Conservation (phyloP, 2,113 vertebrate species). For the Passerina amoena region DNA sequence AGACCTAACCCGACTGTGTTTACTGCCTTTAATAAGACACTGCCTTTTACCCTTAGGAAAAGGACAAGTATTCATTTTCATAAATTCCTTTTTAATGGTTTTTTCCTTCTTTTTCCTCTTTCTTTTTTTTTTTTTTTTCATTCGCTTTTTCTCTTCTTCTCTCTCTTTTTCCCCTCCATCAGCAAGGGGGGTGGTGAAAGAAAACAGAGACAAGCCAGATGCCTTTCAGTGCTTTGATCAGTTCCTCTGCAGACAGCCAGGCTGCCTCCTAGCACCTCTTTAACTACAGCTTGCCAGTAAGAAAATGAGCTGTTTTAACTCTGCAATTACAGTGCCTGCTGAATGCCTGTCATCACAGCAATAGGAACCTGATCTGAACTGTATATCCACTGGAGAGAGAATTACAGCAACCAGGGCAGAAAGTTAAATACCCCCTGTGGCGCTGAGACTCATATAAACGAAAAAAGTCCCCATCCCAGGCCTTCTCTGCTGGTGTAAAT, state of each 20-base stretch:
- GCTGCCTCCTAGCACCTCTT: slow-evolving; percentile 84
- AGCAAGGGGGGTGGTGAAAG: slow-evolving; percentile 75
- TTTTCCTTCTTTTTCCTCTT: slow-evolving; percentile 26
- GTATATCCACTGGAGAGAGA: slow-evolving; percentile 74
- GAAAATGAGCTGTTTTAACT: slow-evolving; percentile 83
- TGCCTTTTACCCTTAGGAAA: slow-evolving; percentile 73
- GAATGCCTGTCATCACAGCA: slow-evolving; percentile 85
- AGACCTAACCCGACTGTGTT: neutral
- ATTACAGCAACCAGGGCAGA: slow-evolving; percentile 73
- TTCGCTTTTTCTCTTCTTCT: slow-evolving; percentile 18
- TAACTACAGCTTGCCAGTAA: slow-evolving; percentile 80
- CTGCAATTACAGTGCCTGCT: slow-evolving; percentile 81
- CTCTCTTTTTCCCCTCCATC: slow-evolving; percentile 39
- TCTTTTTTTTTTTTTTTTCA: neutral
- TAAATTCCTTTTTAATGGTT: slow-evolving; percentile 81
- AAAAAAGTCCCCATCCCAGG: slow-evolving; percentile 24
- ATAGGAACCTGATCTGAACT: slow-evolving; percentile 76
- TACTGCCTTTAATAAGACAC: slow-evolving; percentile 60
- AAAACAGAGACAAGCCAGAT: slow-evolving; percentile 86
- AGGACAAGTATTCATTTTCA: slow-evolving; percentile 80
- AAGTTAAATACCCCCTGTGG: slow-evolving; percentile 74
- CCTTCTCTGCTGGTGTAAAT: slow-evolving; percentile 50
- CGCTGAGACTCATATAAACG: slow-evolving; percentile 63
- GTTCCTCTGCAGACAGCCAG: slow-evolving; percentile 82
- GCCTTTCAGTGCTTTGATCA: slow-evolving; percentile 84